Evolutionary conservation across 2,113 vertebrate genomes (phyloP).

Genomic region (Zapornia atra): DNA sequence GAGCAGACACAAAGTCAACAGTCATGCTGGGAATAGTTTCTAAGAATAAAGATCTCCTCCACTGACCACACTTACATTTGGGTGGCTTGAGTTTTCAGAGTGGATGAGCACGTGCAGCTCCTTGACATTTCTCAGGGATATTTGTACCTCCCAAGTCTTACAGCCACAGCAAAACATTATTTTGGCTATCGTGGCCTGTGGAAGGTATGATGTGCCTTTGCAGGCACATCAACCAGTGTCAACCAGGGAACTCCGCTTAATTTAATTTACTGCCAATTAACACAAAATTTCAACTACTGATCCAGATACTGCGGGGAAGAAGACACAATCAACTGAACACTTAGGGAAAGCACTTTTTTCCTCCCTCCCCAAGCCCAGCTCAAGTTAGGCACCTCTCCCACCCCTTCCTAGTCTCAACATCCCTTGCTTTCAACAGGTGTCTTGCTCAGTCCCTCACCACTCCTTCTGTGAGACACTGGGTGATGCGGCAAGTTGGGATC

Average conservation of each 20-base stretch:
- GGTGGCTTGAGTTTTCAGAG: not conserved
- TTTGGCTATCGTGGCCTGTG: not conserved
- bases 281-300: not conserved
- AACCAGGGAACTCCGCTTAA: not conserved
- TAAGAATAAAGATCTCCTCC: not conserved
- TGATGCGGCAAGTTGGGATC: not conserved
- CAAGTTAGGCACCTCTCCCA: not conserved
- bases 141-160: not conserved
- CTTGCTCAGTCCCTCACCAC: rapidly evolving
- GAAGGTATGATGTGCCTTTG: not conserved
- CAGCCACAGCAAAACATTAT: not conserved
- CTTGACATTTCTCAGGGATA: not conserved
- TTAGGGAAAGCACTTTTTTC: not conserved
- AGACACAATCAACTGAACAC: not conserved
- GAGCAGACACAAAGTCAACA: not conserved
- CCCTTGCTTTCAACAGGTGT: not conserved
- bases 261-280: not conserved
- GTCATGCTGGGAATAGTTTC: not conserved
- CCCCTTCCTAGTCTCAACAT: not conserved
- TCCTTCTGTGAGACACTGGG: not conserved
- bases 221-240: not conserved
- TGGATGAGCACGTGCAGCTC: not conserved
- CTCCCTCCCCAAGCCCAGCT: not conserved
- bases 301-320: not conserved
- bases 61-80: not conserved